Conservation (phyloP, 2,888 invertebrate genomes). For the Tineola bisselliella region DNA sequence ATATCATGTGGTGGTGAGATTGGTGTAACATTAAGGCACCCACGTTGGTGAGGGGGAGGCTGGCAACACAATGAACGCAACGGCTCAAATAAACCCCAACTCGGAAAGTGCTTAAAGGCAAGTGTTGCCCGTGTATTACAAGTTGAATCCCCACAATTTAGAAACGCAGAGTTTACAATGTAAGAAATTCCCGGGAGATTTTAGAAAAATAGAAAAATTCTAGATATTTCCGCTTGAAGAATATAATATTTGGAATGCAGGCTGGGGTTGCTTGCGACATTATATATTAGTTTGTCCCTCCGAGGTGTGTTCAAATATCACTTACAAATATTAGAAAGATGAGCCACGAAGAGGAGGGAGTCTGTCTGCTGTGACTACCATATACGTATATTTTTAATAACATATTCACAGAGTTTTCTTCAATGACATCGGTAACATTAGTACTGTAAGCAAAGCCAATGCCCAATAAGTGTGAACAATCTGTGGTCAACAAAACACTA, state of each 20-base stretch:
- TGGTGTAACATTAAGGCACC: too few species aligned
- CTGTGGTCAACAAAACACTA: too few species aligned
- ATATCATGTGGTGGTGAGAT: too few species aligned
- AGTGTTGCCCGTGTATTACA: background rate
- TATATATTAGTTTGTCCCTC: background rate
- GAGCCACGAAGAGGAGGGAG: background rate
- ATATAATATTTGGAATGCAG: background rate
- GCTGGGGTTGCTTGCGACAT: background rate
- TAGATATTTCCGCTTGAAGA: background rate
- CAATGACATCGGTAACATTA: background rate
- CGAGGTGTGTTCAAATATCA: background rate
- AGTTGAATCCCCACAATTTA: background rate
- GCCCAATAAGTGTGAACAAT: too few species aligned
- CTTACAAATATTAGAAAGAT: background rate
- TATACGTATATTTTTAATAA: background rate
- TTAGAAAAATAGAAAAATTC: background rate
- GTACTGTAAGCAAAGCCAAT: too few species aligned
- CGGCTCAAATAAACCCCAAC: too few species aligned
- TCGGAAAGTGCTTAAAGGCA: background rate
- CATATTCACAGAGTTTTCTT: background rate
- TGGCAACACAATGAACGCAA: too few species aligned
- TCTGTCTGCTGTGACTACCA: background rate
- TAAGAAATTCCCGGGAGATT: background rate
- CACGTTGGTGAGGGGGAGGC: too few species aligned
- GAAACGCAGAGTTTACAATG: background rate